phyloP scores from a whole-genome alignment of 2,888 invertebrate genomes.

The Herminia tarsipennalis region DNA sequence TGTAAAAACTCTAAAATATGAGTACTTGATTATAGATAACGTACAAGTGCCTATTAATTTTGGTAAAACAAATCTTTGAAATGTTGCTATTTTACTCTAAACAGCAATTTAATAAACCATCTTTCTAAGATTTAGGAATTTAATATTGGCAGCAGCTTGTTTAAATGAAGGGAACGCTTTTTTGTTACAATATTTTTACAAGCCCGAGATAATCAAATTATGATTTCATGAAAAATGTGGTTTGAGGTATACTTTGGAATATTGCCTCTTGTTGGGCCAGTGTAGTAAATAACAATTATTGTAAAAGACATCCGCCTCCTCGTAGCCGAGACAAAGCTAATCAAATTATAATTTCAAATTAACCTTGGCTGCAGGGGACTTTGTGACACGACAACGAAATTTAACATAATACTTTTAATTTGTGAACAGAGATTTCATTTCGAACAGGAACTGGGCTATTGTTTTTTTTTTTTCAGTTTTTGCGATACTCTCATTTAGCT shows the following conservation, averaged over 20 bases:
- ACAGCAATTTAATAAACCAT: conserved; percentile 58
- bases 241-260: conserved; percentile 33
- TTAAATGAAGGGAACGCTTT: conserved; percentile 68
- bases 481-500: too few species aligned
- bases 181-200: conserved; percentile 69
- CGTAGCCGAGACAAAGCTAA: conserved; percentile 55
- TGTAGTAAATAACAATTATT: conserved; percentile 60
- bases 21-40: too few species aligned
- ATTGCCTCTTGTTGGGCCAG: conserved; percentile 44
- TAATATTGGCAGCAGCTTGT: conserved; percentile 78
- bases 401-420: conserved; percentile 48
- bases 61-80: conserved; percentile 23
- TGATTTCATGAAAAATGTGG: conserved; percentile 59
- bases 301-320: conserved; percentile 43
- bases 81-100: conserved; percentile 31
- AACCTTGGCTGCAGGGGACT: conserved; percentile 46
- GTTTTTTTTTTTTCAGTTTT: too few species aligned
- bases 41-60: too few species aligned
- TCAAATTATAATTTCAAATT: conserved; percentile 63
- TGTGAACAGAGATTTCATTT: conserved; percentile 5
- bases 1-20: neutral
- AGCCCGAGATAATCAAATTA: conserved; percentile 68
- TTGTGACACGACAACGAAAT: conserved; percentile 48
- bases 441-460: neutral
- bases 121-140: conserved; percentile 69